Conservation (phyloP, 2,888 invertebrate genomes). For the Uropetala carovei region DNA sequence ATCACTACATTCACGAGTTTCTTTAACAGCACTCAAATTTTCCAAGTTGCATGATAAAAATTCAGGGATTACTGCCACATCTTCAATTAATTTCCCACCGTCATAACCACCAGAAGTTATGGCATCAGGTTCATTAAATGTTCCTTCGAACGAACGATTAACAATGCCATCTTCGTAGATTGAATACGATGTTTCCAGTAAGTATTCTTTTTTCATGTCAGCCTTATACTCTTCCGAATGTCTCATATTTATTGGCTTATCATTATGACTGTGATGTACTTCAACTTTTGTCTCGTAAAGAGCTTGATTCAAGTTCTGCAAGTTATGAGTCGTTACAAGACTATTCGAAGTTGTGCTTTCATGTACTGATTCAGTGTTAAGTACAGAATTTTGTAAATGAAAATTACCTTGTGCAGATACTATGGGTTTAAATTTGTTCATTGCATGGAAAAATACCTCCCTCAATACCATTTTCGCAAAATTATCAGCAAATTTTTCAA, state of each 20-base stretch:
- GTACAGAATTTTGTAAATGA: too few species aligned
- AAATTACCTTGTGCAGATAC: too few species aligned
- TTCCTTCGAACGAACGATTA: constrained; percentile 26
- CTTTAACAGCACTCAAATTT: neutral
- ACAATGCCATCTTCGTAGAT: neutral
- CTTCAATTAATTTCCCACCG: neutral
- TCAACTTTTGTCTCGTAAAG: neutral
- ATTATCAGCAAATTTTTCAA: neutral
- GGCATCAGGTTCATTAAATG: neutral
- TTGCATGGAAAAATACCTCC: neutral
- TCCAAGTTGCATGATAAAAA: neutral
- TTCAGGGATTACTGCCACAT: neutral
- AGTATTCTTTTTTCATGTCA: neutral
- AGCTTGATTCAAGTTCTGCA: too few species aligned
- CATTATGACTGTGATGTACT: neutral
- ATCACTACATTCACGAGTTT: neutral
- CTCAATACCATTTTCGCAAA: neutral
- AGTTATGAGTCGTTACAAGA: too few species aligned
- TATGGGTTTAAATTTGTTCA: neutral
- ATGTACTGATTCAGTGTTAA: too few species aligned
- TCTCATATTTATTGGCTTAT: neutral
- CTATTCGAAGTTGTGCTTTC: too few species aligned
- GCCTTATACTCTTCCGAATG: neutral
- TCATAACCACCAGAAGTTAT: neutral
- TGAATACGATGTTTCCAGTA: neutral